Evolutionary conservation across 2,888 invertebrate genomes (phyloP), one percentile per base, ranked within the genome.

Genomic region (Cheilosia vulpina): DNA sequence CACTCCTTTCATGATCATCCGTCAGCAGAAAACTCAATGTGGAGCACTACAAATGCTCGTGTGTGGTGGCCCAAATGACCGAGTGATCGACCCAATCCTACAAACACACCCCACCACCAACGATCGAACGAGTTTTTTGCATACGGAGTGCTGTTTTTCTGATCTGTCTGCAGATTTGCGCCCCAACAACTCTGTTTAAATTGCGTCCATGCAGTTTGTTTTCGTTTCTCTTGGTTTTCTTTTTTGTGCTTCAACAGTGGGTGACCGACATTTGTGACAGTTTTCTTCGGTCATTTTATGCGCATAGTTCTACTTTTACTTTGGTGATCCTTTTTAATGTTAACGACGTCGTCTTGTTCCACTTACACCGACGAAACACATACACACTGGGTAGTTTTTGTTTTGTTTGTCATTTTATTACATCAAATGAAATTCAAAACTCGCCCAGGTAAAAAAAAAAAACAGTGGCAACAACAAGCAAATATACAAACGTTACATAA

Each of bases 221-320:
- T n/a, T 47, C 6, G 7, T 57, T 27, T 53, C 43, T 27, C 27
- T 27, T 34, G 57, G 9, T 27, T 24, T 31, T 63, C 47, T 69
- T 5, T 62, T 65, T 52, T 57, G 27, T 11, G 58, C 19, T 1
- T 3, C 53, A 60, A 38, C 76, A 68, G 85, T 71, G 75, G 84
- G 60, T 84, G 81, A 85, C 81, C 81, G 76, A 81, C 58, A 77
- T 77, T 81, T 85, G 72, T 76, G 76, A 81, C 58, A 66, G 60
- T 72, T 62, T 21, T 53, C 55, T 79, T 73, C 31, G 27, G 63
- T 38, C 34, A 34, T 45, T n/a, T 45, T 53, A 34, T 62, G 55
- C 43, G 34, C 60, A 31, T 34, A 69, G 45, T 27, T 78, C 76
- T 55, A 68, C 80, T 81, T 76, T 77, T 72, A 68, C 77, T 57